Evolutionary conservation across 2,888 invertebrate genomes (phyloP), one percentile per base, ranked within the genome.

Genomic region (Aphelenchoides bicaudatus): DNA sequence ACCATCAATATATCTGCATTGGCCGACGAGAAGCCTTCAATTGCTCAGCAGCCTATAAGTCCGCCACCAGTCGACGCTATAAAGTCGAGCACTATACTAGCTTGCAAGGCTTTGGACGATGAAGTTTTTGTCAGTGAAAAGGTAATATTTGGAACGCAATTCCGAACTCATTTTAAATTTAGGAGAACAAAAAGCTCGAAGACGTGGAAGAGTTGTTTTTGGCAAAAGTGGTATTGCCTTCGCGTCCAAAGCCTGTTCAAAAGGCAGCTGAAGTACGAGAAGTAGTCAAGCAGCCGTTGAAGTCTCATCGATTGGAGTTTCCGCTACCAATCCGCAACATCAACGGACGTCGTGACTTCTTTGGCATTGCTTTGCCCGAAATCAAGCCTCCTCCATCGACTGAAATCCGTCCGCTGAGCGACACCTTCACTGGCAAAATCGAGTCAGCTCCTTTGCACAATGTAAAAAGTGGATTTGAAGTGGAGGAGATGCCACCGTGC

Each of bases 371-470:
- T n/a, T 10, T 34, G 10, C n/a, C n/a, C n/a, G n/a, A n/a, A n/a
- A n/a, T n/a, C n/a, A n/a, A n/a, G n/a, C 34, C 34, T 10, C 34
- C 34, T 10, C 16, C 10, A n/a, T n/a, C 43, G 23, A 6, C 43
- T 8, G 43, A 43, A 43, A 8, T 8, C 10, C 43, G 23, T 21
- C 43, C 43, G 23, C 43, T 43, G 21, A 43, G 43, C 23, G 43
- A 43, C 6, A 25, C 43, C 10, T 43, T 43, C 43, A 43, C 43
- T n/a, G 23, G 43, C 23, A 19, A 21, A 8, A 10, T 43, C 23
- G 21, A n/a, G 6, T 13, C 13, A 34, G 34, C 34, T 34, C 34
- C 13, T 34, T 13, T 34, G 13, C 34, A 34, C 13, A 16, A 13
- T 16, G 34, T 13, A 34, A 34, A 34, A 34, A n/a, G n/a, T n/a